Evolutionary conservation across 2,113 vertebrate species (phyloP), one percentile per base, ranked within the genome.

Genomic region (Terrapene triunguis): DNA sequence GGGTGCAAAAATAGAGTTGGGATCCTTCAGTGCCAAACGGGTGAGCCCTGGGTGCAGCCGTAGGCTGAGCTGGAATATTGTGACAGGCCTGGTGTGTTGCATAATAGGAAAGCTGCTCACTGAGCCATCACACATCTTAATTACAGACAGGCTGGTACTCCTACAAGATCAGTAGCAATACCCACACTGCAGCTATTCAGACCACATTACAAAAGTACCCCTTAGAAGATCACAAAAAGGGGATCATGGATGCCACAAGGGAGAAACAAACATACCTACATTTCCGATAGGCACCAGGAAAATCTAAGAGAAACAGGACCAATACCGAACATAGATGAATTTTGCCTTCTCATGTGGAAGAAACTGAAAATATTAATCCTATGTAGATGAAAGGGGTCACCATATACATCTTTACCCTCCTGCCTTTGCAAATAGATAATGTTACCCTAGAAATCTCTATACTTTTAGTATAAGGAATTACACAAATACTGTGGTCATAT

Each of bases 211-310:
- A 65, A 35, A 65, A 6, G 32, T 3, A 35, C 7, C 32, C 62
- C 14, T 2, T 17, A 17, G 62, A 19, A 16, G 14, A 35, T 65
- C 32, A 65, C 59, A 65, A 14, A 35, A 65, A 35, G 32, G 16
- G 59, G 14, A 65, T 35, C 62, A 2, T 76, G 55, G 51, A 51
- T 21, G 74, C 53, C 44, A 0, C 6, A 3, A 10, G 57, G 11
- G 55, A 55, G 62, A 4, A 85, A 2, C 13, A 27, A 35, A 35
- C 32, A 16, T 50, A 55, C 5, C n/a, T 85, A 13, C 1, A 2
- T 82, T 95, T 92, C 85, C 35, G 88, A 82, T 25, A 92, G 27
- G 29, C 24, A 69, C 1, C 24, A 84, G 54, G 72, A 97, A 95
- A 90, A 85, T 3, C 5, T 29, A 27, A 47, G 22, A 95, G 22